Evolutionary conservation across 2,113 vertebrate genomes (phyloP), one percentile per base, ranked within the genome.

Genomic region (Phoenicopterus ruber): DNA sequence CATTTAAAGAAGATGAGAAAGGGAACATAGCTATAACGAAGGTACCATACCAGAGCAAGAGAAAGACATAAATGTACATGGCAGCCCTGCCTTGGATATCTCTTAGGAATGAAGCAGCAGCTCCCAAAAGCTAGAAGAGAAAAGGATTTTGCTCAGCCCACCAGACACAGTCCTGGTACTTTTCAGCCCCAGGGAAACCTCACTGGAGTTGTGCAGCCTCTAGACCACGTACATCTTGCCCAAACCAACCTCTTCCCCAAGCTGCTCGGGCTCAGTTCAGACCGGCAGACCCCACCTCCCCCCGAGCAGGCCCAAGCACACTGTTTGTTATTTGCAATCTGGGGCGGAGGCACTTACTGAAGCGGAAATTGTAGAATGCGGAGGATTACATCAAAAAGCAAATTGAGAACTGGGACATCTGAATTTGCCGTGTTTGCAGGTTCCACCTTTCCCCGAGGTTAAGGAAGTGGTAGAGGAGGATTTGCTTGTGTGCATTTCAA

Each of bases 301-400:
- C 24, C 46, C 4, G 0, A 52, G 19, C 15, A 95, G 92, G 63
- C 50, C 58, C 44, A 26, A 90, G 80, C 52, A 44, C 76, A 44
- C 46, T 31, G 69, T 25, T 61, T 25, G 73, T 32, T 57, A 31
- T 78, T 55, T 16, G 69, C 77, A n/a, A 4, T 38, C 28, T 4
- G 40, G 69, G 95, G 86, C 2, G 44, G 88, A 94, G 82, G 57
- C 80, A 67, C 57, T 88, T 31, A 14, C 67, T 32, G 3, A 86
- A 92, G 85, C 40, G 76, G 88, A 96, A 92, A 74, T 13, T 31
- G 88, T 6, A 59, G 55, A 93, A 94, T 1, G 72, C 18, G 10
- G 94, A 93, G 88, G 92, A 91, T 88, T 81, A 74, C 92, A 97
- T 96, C 90, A 94, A 84, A 97, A 96, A 84, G 74, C 85, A 95